Conservation (phyloP, 2,113 vertebrate species). For the Hipposideros armiger region DNA sequence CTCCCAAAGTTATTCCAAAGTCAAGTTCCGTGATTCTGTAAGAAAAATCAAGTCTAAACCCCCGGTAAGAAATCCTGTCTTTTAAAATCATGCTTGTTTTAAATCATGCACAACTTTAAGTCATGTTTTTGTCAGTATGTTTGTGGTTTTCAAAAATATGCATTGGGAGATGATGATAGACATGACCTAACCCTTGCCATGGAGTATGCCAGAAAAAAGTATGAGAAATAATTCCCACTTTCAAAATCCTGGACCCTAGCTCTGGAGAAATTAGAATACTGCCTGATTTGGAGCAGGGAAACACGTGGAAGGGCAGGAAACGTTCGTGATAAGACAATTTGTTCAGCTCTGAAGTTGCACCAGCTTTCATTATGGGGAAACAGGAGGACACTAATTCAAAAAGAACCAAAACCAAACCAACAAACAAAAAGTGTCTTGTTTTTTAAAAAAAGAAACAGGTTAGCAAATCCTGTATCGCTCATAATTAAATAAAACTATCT, state of each 20-base stretch:
- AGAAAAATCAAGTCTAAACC: slow-evolving; percentile 85
- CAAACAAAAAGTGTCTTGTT: neutral
- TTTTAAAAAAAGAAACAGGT: neutral
- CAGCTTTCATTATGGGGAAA: neutral
- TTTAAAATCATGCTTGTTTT: neutral
- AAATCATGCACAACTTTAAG: neutral
- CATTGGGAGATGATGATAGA: neutral
- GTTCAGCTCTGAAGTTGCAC: neutral
- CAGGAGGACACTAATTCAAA: neutral
- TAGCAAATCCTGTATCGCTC: neutral
- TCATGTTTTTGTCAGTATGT: neutral
- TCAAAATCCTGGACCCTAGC: neutral
- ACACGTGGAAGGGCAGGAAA: neutral
- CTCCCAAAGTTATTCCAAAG: slow-evolving; percentile 79
- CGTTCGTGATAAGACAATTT: neutral
- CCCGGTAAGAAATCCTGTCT: slow-evolving; percentile 81
- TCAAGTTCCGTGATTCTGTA: slow-evolving; percentile 83
- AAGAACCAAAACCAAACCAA: neutral
- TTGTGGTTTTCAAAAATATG: neutral
- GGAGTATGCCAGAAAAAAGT: neutral
- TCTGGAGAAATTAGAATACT: neutral
- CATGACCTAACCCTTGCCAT: neutral
- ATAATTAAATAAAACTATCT: slow-evolving; percentile 46
- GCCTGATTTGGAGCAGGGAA: neutral
- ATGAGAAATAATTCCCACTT: neutral